A percentile compares a stretch with the other conserved stretches of the same genome.
Evolutionary conservation across 2,797 vertebrate species (phyloP).

Genomic region (Sorex maritimensis): DNA sequence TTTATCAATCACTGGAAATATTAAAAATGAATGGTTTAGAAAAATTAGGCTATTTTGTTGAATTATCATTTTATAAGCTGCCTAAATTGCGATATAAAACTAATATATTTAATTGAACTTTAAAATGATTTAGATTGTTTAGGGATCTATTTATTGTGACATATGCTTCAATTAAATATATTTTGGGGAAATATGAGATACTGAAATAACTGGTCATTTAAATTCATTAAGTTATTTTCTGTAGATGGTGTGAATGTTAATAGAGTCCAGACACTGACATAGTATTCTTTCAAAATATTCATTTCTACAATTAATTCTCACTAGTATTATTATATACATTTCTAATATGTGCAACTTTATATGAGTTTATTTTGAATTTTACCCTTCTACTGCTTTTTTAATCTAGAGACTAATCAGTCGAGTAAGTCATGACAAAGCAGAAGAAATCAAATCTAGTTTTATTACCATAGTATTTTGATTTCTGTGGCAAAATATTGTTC

Average conservation of each 20-base stretch:
- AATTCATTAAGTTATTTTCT: slow-evolving; percentile 50
- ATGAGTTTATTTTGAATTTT: slow-evolving; percentile 55
- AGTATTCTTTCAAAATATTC: slow-evolving; percentile 16
- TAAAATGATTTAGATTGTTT: slow-evolving; percentile 47
- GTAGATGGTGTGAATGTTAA: slow-evolving; percentile 50
- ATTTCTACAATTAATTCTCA: slow-evolving; percentile 31
- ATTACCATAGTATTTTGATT: not conserved
- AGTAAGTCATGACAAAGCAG: slow-evolving; percentile 51
- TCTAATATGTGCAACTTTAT: slow-evolving; percentile 32
- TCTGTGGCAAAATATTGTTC: slow-evolving; percentile 62
- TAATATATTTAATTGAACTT: slow-evolving; percentile 31
- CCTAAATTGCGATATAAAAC: slow-evolving; percentile 5
- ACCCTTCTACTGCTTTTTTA: slow-evolving; percentile 12
- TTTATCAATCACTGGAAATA: slow-evolving; percentile 1
- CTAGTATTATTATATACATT: slow-evolving; percentile 26
- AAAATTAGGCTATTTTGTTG: not conserved
- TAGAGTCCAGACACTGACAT: slow-evolving; percentile 32
- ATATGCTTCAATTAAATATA: slow-evolving; percentile 51
- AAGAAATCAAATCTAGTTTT: slow-evolving; percentile 59
- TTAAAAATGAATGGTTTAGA: not conserved
- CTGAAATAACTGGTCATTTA: slow-evolving; percentile 6
- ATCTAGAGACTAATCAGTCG: slow-evolving; percentile 51
- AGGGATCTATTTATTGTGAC: slow-evolving; percentile 11
- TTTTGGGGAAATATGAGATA: not conserved
- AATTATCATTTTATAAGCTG: slow-evolving; percentile 42